Conservation (phyloP, 2,113 vertebrate genomes). For the Trachemys scripta region DNA sequence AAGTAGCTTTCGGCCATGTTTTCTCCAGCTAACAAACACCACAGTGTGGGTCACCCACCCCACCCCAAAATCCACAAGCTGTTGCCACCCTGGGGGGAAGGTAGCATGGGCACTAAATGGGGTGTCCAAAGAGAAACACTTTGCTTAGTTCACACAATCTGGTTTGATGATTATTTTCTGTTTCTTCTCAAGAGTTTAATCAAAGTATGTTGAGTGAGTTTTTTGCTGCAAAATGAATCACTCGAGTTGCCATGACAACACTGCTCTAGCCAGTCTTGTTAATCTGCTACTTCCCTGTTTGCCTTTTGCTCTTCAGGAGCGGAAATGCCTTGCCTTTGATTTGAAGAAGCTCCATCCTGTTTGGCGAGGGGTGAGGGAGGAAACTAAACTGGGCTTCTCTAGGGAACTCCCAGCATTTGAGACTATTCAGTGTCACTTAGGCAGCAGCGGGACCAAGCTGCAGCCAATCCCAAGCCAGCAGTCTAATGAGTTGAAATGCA, state of each 20-base stretch:
- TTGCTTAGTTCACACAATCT: neutral
- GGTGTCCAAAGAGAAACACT: neutral
- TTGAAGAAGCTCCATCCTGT: fast-evolving
- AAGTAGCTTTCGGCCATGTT: fast-evolving
- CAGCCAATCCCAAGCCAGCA: fast-evolving
- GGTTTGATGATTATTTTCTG: neutral
- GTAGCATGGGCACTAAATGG: neutral
- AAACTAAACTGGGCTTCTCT: fast-evolving
- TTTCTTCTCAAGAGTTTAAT: conserved; percentile 60
- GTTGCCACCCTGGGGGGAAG: neutral
- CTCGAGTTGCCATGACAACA: conserved; percentile 63
- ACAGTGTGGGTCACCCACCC: fast-evolving
- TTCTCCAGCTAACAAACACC: fast-evolving
- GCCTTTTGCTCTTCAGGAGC: neutral
- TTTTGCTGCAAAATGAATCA: conserved; percentile 25
- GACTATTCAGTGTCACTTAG: fast-evolving
- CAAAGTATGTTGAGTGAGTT: conserved; percentile 26
- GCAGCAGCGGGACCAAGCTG: neutral
- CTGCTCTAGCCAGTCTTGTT: neutral
- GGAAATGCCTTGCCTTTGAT: fast-evolving
- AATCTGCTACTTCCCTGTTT: fast-evolving
- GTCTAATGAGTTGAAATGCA: neutral
- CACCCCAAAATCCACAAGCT: neutral
- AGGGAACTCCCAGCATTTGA: fast-evolving
- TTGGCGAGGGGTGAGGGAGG: fast-evolving